Percentiles rank a stretch among this genome's conserved stretches.
Evolutionary conservation across 2,113 vertebrate species (phyloP).

Genomic region (Oceanodroma tethys): DNA sequence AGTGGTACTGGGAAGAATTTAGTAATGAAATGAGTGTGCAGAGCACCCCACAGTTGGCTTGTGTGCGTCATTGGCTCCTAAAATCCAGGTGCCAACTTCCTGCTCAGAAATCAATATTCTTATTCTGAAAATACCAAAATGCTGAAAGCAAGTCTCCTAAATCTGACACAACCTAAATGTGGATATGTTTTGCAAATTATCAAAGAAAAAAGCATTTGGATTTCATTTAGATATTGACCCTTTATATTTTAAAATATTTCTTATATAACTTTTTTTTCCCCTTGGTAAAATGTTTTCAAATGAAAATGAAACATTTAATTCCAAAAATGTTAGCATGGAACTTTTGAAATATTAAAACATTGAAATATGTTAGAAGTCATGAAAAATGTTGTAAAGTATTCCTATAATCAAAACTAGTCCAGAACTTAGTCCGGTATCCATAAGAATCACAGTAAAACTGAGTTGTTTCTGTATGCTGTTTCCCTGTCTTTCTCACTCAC

Average conservation of each 20-base stretch:
- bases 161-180: neutral
- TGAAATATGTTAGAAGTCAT: neutral
- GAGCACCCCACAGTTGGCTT: neutral
- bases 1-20: neutral
- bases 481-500: neutral
- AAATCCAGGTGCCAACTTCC: neutral
- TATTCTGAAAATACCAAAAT: neutral
- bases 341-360: neutral
- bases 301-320: neutral
- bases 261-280: neutral
- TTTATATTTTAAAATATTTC: neutral
- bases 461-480: neutral
- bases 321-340: neutral
- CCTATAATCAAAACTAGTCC: neutral
- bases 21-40: neutral
- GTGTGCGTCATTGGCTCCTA: neutral
- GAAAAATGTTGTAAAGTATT: neutral
- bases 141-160: neutral
- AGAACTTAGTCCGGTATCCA: neutral
- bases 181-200: neutral
- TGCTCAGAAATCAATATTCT: neutral
- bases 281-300: neutral
- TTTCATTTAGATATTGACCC: neutral
- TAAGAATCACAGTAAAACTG: neutral
- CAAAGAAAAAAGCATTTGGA: neutral